A percentile compares a stretch with the other conserved stretches of the same genome.
phyloP scores from a whole-genome alignment of 2,888 invertebrate species.

The Dichetophora obliterata region DNA sequence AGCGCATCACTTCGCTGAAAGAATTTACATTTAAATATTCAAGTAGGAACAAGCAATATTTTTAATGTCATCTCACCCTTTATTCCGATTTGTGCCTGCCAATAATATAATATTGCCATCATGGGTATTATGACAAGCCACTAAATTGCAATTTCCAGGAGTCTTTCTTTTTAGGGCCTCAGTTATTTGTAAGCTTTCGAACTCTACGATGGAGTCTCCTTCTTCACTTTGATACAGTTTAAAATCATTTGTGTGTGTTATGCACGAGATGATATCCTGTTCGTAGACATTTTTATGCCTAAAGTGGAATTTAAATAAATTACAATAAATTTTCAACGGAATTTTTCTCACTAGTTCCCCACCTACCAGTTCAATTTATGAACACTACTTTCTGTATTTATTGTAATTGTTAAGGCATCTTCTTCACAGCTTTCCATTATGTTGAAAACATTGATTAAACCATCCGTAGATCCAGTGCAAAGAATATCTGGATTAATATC shows the following conservation, averaged over 20 bases:
- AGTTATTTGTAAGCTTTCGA: conserved; percentile 73
- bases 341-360: neutral
- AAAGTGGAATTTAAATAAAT: conserved; percentile 18
- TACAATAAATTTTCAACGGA: neutral
- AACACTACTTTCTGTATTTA: conserved; percentile 85
- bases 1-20: conserved; percentile 70
- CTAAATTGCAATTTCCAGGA: conserved; percentile 76
- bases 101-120: conserved; percentile 73
- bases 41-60: neutral
- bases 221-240: conserved; percentile 78
- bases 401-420: conserved; percentile 81
- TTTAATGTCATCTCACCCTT: conserved; percentile 71
- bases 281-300: conserved; percentile 66
- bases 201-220: conserved; percentile 74
- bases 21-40: neutral
- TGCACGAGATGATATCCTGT: conserved; percentile 74
- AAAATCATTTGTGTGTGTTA: conserved; percentile 80
- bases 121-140: conserved; percentile 72
- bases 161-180: conserved; percentile 74
- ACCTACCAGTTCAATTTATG: conserved; percentile 74
- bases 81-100: conserved; percentile 75
- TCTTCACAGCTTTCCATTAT: conserved; percentile 81
- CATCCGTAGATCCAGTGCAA: conserved; percentile 85
- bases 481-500: conserved; percentile 76
- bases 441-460: conserved; percentile 87